These are phyloP conservation scores for Hemiprocne comata DNA, from an alignment of 2,113 vertebrate genomes.

Conservation along the genomic window DNA sequence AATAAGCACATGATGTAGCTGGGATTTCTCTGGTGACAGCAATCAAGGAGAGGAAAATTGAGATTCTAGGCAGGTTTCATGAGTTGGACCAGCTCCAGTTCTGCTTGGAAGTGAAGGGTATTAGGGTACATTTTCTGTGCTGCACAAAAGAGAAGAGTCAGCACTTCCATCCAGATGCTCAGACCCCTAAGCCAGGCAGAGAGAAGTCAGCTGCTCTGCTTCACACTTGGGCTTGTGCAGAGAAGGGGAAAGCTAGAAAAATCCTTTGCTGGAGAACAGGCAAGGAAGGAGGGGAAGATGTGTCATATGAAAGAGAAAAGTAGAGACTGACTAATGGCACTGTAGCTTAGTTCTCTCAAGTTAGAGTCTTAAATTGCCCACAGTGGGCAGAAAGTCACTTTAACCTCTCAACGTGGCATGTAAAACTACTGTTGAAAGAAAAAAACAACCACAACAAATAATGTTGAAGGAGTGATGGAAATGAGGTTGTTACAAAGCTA, in stretches of 20 bases:
- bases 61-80: constrained; percentile 67
- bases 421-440: neutral
- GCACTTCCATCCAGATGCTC: constrained; percentile 48
- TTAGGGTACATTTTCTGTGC: constrained; percentile 49
- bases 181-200: constrained; percentile 37
- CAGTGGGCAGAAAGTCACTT: constrained; percentile 29
- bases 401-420: neutral
- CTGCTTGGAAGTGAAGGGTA: constrained; percentile 58
- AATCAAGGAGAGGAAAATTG: constrained; percentile 55
- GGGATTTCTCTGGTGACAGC: constrained; percentile 60
- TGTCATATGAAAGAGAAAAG: neutral
- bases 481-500: neutral
- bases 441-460: neutral
- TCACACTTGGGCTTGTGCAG: neutral
- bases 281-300: neutral
- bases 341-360: neutral
- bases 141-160: constrained; percentile 33
- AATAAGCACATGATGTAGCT: constrained; percentile 54
- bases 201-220: constrained; percentile 39
- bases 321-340: neutral
- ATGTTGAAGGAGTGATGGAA: neutral
- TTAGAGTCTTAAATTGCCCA: constrained; percentile 22
- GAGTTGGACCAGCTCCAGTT: constrained; percentile 55
- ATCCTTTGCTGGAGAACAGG: neutral
- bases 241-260: neutral